A percentile compares a stretch with the other conserved stretches of the same genome.
Conservation (phyloP, 2,888 invertebrate species). For the Heliconius charithonia region DNA sequence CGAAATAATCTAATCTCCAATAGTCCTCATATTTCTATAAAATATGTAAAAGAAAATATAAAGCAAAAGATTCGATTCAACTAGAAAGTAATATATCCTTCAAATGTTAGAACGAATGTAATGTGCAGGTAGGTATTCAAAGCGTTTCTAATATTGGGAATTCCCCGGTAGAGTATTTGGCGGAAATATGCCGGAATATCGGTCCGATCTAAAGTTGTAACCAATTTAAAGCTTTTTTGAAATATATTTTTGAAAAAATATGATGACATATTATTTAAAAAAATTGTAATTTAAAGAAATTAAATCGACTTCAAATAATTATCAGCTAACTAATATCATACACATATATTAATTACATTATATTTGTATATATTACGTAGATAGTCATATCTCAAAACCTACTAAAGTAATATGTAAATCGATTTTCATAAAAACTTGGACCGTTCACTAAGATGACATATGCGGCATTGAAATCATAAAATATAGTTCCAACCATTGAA, state of each 20-base stretch:
- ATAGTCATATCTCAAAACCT: no score
- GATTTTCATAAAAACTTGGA: no score
- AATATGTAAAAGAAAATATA: background rate
- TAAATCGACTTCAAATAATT: no score
- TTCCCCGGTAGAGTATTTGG: background rate
- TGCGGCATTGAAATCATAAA: no score
- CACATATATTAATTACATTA: no score
- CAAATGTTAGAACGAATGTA: conserved; percentile 17
- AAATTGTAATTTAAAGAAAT: no score
- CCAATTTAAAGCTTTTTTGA: background rate
- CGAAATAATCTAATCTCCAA: background rate
- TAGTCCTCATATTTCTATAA: background rate
- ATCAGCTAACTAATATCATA: no score
- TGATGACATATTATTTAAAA: no score
- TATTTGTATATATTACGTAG: no score
- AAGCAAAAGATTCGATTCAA: conserved; percentile 18
- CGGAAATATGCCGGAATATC: background rate
- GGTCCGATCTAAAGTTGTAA: conserved; percentile 1
- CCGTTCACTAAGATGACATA: no score
- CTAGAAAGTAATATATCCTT: conserved; percentile 25
- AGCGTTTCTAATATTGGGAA: conserved; percentile 25
- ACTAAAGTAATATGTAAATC: no score
- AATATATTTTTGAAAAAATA: background rate
- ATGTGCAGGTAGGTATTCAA: conserved; percentile 29
- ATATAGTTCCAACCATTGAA: no score